These are phyloP conservation scores for silkworm (Bombyx mori) DNA, from an alignment of 1,140 invertebrate species.

Conservation along the genomic window ASM3026992v2 NC_085118.1:7329001-7329500, in stretches of 20 bases:
- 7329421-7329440: too few relatives aligned
- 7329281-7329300: slow-evolving; percentile 53
- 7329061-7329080: neutral
- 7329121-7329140: slow-evolving; percentile 5
- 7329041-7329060: neutral
- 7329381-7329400: too few relatives aligned
- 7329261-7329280: slow-evolving; percentile 64
- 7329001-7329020: neutral
- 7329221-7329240: slow-evolving; percentile 68
- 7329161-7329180: slow-evolving; percentile 30
- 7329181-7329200: slow-evolving; percentile 44
- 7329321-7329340: slow-evolving; percentile 62
- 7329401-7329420: too few relatives aligned
- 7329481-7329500: too few relatives aligned
- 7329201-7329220: slow-evolving; percentile 33
- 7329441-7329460: too few relatives aligned
- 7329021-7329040: neutral
- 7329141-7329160: slow-evolving; percentile 8
- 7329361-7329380: neutral
- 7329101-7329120: slow-evolving; percentile 1
- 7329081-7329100: slow-evolving; percentile 3
- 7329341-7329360: slow-evolving; percentile 19
- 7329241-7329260: slow-evolving; percentile 68
- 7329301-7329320: slow-evolving; percentile 56
- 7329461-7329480: too few relatives aligned